Evolutionary conservation across 2,888 invertebrate genomes (phyloP).

Genomic region (Lydus trimaculatus): DNA sequence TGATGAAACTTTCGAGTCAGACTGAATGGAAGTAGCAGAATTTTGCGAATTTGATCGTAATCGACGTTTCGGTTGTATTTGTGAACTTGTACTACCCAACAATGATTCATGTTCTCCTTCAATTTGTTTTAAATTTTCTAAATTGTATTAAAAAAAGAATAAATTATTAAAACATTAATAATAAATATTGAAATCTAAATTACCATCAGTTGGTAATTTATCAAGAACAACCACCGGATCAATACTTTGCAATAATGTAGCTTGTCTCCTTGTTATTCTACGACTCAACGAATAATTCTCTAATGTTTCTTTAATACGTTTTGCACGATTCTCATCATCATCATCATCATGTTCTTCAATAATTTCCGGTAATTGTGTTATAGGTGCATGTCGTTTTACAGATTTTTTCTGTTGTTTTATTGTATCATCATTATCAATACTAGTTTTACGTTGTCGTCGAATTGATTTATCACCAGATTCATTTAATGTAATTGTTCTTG

Average conservation of each 20-base stretch:
- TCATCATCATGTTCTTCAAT: conserved; percentile 3
- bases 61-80: background rate
- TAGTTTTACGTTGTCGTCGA: conserved; percentile 16
- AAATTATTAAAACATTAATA: background rate
- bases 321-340: background rate
- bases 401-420: background rate
- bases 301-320: conserved; percentile 9
- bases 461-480: background rate
- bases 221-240: conserved; percentile 9
- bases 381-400: background rate
- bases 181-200: background rate
- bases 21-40: background rate
- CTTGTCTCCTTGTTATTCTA: conserved; percentile 12
- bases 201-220: conserved; percentile 10
- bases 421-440: conserved; percentile 20
- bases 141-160: background rate
- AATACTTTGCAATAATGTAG: background rate
- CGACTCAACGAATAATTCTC: conserved; percentile 31
- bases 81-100: background rate
- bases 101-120: background rate
- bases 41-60: conserved; percentile 8
- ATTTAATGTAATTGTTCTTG: background rate
- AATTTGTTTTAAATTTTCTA: background rate
- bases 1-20: conserved; percentile 1
- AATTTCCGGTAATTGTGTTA: conserved; percentile 11